phyloP scores from a whole-genome alignment of 2,888 invertebrate genomes.

The Morpho helenor region DNA sequence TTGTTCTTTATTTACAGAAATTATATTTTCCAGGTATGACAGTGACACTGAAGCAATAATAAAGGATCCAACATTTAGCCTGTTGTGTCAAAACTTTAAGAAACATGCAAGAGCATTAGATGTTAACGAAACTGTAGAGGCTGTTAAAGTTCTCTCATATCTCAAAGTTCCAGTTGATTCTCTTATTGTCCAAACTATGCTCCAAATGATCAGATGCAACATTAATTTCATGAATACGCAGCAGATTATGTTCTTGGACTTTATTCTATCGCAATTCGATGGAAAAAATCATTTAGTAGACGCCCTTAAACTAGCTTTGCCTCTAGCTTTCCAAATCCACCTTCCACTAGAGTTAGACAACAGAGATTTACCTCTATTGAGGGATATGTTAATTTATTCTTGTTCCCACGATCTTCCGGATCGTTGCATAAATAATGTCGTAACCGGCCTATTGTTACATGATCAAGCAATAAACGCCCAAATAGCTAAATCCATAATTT shows the following conservation, averaged over 20 bases:
- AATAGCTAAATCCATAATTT: conserved; percentile 73
- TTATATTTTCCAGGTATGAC: conserved; percentile 20
- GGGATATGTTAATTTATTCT: conserved; percentile 76
- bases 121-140: conserved; percentile 76
- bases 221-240: conserved; percentile 80
- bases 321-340: conserved; percentile 83
- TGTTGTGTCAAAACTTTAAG: conserved; percentile 79
- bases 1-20: background rate
- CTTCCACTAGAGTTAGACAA: conserved; percentile 78
- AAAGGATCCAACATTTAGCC: conserved; percentile 76
- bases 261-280: conserved; percentile 73
- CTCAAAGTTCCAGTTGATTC: conserved; percentile 79
- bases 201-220: conserved; percentile 81
- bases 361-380: conserved; percentile 68
- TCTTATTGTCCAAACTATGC: conserved; percentile 79
- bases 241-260: conserved; percentile 82
- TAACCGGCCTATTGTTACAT: conserved; percentile 68
- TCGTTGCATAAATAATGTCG: conserved; percentile 71
- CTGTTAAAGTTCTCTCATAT: conserved; percentile 78
- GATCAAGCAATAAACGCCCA: conserved; percentile 62
- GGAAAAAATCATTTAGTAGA: conserved; percentile 78
- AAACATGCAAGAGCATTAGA: conserved; percentile 74
- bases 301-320: conserved; percentile 82
- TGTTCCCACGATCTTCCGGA: conserved; percentile 70
- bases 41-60: conserved; percentile 60